Evolutionary conservation across 2,888 invertebrate species (phyloP).

Genomic region (Marronus borbonicus): DNA sequence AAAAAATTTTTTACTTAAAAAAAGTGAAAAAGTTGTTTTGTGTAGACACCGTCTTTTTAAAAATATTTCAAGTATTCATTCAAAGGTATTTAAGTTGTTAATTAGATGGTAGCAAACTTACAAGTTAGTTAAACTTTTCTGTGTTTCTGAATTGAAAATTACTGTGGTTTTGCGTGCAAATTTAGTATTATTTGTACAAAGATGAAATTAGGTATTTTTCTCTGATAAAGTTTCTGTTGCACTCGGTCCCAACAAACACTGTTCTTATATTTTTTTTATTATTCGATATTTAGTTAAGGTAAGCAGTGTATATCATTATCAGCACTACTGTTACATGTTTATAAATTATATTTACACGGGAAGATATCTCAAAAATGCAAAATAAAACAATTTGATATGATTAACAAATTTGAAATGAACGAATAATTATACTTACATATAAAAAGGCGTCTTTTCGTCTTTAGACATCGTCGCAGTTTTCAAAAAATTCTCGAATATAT

Average conservation of each 20-base stretch:
- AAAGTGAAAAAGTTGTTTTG: background rate
- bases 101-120: background rate
- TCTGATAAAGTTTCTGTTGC: slow-evolving; percentile 34
- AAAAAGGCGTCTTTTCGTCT: slow-evolving; percentile 40
- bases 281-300: slow-evolving; percentile 33
- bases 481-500: background rate
- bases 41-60: background rate
- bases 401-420: background rate
- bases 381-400: background rate
- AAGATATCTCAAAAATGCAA: no score
- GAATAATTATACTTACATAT: slow-evolving; percentile 45
- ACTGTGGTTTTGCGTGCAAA: background rate
- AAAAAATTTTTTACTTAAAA: background rate
- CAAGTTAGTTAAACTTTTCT: background rate
- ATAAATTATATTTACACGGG: background rate
- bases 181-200: background rate
- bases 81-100: background rate
- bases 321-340: background rate
- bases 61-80: background rate
- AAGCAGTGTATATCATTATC: slow-evolving; percentile 19
- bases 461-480: slow-evolving; percentile 22
- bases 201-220: slow-evolving; percentile 29
- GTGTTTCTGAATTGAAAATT: background rate
- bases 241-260: slow-evolving; percentile 20
- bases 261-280: slow-evolving; percentile 29